A percentile compares a stretch with the other conserved stretches of the same genome.
Evolutionary conservation across 2,797 vertebrate genomes (phyloP).

Genomic region (Tokudaia tokunoshimensis): DNA sequence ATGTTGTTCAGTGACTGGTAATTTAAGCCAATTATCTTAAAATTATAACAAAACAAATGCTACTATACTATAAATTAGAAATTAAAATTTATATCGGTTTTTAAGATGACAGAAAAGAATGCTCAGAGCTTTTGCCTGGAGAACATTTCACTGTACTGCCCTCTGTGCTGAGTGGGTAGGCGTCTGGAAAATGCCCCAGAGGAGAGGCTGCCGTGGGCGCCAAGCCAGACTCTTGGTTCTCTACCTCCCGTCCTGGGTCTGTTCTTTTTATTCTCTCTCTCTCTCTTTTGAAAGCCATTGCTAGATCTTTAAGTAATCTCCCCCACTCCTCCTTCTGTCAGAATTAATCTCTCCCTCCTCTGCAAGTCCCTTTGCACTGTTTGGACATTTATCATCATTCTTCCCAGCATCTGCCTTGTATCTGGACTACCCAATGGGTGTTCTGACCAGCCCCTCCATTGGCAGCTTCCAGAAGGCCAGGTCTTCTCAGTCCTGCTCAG

Average conservation of each 20-base stretch:
- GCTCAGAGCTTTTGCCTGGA: background rate
- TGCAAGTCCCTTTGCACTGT: background rate
- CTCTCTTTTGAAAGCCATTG: conserved; percentile 19
- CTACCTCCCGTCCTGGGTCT: background rate
- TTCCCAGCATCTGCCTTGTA: background rate
- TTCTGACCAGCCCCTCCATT: background rate
- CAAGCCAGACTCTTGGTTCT: background rate
- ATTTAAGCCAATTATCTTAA: conserved; percentile 36
- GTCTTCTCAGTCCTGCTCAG: background rate
- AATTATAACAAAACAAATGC: conserved; percentile 17
- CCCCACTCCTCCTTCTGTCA: background rate
- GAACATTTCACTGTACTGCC: background rate
- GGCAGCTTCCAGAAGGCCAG: conserved; percentile 3
- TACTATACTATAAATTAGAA: background rate
- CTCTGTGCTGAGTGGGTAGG: background rate
- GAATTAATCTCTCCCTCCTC: conserved; percentile 30
- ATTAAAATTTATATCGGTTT: conserved; percentile 21
- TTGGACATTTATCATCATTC: background rate
- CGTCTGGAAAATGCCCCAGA: too few species aligned
- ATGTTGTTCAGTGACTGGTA: background rate
- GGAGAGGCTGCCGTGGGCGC: background rate
- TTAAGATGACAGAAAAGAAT: background rate
- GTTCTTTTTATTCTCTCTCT: background rate
- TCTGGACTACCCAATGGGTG: background rate
- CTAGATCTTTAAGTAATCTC: background rate